phyloP scores from a whole-genome alignment of 2,797 vertebrate species.

The Enteromius viviparus region DNA sequence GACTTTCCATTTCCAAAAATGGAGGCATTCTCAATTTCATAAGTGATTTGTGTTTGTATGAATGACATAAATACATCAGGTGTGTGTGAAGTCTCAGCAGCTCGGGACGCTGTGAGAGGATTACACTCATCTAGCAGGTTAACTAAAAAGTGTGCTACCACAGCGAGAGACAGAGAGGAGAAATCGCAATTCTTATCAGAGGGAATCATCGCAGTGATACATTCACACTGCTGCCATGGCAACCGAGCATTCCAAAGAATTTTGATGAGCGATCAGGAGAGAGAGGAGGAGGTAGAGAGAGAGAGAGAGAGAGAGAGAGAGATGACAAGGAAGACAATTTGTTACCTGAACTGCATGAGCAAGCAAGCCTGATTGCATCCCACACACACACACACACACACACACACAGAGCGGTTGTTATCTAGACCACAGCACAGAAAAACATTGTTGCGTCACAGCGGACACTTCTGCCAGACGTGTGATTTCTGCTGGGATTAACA shows the following conservation, averaged over 20 bases:
- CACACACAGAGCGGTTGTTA: constrained; percentile 15
- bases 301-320: constrained; percentile 62
- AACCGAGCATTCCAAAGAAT: constrained; percentile 80
- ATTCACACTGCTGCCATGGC: constrained; percentile 81
- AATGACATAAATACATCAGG: background rate
- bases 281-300: constrained; percentile 66
- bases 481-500: constrained; percentile 23
- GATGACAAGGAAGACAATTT: constrained; percentile 79
- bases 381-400: constrained; percentile 23
- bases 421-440: constrained; percentile 3
- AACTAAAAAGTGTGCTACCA: constrained; percentile 21
- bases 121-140: constrained; percentile 27
- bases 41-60: background rate
- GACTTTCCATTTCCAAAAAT: background rate
- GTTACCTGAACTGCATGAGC: constrained; percentile 72
- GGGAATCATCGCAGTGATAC: constrained; percentile 65
- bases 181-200: constrained; percentile 56
- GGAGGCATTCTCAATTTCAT: background rate
- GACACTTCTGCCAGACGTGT: constrained; percentile 15
- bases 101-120: background rate
- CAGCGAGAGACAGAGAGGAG: constrained; percentile 60
- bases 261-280: constrained; percentile 77
- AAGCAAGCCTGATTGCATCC: constrained; percentile 70
- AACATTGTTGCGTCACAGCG: constrained; percentile 29
- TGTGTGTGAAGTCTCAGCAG: background rate